These are phyloP conservation scores for Malacoctenus gilli DNA, from an alignment of 2,797 vertebrate species.

Conservation along the genomic window DNA sequence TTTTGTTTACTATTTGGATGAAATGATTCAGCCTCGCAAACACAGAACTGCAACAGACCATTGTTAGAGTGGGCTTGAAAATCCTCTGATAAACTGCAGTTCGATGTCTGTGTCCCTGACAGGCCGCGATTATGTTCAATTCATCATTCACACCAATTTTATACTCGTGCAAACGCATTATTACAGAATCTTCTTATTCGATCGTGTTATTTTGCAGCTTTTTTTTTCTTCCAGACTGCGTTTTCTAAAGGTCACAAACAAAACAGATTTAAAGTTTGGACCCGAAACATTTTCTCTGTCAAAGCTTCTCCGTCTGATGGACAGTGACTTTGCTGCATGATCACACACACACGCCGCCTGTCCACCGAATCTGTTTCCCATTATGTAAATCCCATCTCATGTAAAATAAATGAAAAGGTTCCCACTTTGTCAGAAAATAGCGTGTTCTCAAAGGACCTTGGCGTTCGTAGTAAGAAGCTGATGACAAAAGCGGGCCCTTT, in stretches of 20 bases:
- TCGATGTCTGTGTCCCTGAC: not conserved
- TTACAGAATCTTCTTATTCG: too few relatives aligned
- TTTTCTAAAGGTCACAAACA: too few relatives aligned
- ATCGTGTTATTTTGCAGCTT: too few relatives aligned
- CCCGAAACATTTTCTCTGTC: too few relatives aligned
- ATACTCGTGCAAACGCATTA: too few relatives aligned
- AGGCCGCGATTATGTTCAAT: not conserved
- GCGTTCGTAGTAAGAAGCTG: not conserved
- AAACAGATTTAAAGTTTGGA: too few relatives aligned
- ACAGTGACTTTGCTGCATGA: not conserved
- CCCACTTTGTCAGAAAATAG: not conserved
- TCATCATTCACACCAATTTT: too few relatives aligned
- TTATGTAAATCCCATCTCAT: not conserved
- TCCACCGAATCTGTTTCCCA: not conserved
- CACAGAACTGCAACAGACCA: not conserved
- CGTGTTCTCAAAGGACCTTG: not conserved
- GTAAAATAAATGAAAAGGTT: not conserved
- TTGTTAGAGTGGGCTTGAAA: not conserved
- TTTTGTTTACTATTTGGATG: not conserved
- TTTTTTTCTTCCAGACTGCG: too few relatives aligned
- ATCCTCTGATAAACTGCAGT: not conserved
- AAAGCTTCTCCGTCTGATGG: not conserved
- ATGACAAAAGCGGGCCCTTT: constrained; percentile 12
- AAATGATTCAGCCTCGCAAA: not conserved
- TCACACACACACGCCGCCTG: not conserved